Conservation (phyloP, 2,113 vertebrate species). For the Atlantisia rogersi region DNA sequence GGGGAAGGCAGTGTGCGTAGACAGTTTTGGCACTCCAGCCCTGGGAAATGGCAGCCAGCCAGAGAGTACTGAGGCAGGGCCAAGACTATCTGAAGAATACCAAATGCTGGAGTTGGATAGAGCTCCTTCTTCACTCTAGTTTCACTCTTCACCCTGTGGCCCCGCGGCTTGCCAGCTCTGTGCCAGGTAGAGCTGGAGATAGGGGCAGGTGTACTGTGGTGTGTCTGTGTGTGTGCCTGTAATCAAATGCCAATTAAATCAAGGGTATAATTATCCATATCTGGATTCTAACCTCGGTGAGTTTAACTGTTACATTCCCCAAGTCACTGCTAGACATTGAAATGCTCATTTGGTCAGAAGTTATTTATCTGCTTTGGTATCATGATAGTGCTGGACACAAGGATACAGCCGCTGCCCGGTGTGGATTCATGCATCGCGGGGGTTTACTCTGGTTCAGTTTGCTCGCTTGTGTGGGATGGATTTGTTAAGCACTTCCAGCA, state of each 20-base stretch:
- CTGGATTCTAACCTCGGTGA: not conserved
- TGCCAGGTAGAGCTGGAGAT: not conserved
- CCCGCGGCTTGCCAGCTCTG: not conserved
- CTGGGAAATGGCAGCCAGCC: conserved; percentile 79
- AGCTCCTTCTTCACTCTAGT: not conserved
- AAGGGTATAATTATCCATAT: not conserved
- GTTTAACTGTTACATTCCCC: not conserved
- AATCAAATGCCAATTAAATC: not conserved
- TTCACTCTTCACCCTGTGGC: not conserved
- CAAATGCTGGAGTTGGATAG: conserved; percentile 46
- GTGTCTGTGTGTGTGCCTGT: not conserved
- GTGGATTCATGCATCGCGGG: not conserved
- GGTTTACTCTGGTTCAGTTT: not conserved
- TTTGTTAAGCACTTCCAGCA: conserved; percentile 38
- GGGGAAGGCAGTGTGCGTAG: not conserved
- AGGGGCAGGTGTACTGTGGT: not conserved
- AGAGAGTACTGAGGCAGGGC: conserved; percentile 53
- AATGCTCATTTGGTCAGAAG: not conserved
- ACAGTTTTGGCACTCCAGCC: conserved; percentile 69
- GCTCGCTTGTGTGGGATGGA: not conserved
- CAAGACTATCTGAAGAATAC: conserved; percentile 70
- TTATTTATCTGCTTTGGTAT: not conserved
- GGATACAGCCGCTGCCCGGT: not conserved
- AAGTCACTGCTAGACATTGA: not conserved
- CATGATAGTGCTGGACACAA: not conserved